phyloP scores from a whole-genome alignment of 2,888 invertebrate species.

The Dichetophora obliterata region DNA sequence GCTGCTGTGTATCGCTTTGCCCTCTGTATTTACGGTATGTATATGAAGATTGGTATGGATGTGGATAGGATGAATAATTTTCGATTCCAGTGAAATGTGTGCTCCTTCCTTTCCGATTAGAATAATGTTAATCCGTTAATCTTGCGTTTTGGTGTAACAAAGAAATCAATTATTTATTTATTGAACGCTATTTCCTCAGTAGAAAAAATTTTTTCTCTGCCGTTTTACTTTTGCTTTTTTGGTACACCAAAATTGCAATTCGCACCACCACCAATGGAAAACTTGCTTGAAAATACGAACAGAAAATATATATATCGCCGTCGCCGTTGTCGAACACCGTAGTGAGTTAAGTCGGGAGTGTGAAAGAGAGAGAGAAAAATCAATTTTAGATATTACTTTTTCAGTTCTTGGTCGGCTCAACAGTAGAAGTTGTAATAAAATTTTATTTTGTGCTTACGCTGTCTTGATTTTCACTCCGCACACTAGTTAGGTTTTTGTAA shows the following conservation, averaged over 20 bases:
- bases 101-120: constrained; percentile 4
- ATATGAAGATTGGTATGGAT: constrained; percentile 44
- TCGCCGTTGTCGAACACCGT: constrained; percentile 39
- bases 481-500: constrained; percentile 24
- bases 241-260: constrained; percentile 69
- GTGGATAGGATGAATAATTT: constrained; percentile 41
- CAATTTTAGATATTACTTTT: constrained; percentile 49
- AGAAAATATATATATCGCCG: constrained; percentile 34
- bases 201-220: constrained; percentile 47
- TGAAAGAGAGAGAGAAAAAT: constrained; percentile 49
- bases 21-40: constrained; percentile 42
- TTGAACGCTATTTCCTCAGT: constrained; percentile 45
- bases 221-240: constrained; percentile 61
- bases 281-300: constrained; percentile 56
- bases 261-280: constrained; percentile 64
- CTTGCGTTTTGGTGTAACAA: constrained; percentile 37
- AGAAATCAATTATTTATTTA: constrained; percentile 42
- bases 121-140: neutral
- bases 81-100: constrained; percentile 24
- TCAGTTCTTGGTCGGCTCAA: constrained; percentile 23
- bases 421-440: constrained; percentile 19
- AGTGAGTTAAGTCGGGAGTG: constrained; percentile 18
- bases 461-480: constrained; percentile 46
- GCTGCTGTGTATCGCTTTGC: constrained; percentile 30
- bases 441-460: constrained; percentile 42